Evolutionary conservation across 1,140 invertebrate genomes (phyloP), one percentile per base, ranked within the genome.

Genomic region (Aethina tumida): DNA sequence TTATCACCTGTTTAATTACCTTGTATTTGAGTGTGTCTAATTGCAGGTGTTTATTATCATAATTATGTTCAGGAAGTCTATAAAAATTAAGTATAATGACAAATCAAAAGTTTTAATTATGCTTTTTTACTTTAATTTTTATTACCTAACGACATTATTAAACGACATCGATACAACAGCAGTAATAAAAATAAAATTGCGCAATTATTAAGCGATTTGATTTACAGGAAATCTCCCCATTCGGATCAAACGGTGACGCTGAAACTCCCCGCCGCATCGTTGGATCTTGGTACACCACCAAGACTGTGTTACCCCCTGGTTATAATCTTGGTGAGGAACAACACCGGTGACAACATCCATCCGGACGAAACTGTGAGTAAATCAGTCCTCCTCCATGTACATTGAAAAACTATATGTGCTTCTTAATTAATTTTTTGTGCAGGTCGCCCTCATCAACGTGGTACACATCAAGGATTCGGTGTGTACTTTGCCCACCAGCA

Each of bases 371-470:
- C 80, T 26, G 80, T 82, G 51, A 70, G 67, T 57, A 39, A 41
- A 33, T 20, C 5, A 12, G 27, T 10, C 10, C 5, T 34, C 20
- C 6, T 5, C 6, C 13, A 13, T 12, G 9, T 1, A 17, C 29
- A 18, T 6, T 31, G n/a, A 24, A 24, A 24, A 24, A 24, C 6
- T 35, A 24, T 14, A 13, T 35, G 1, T 22, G 18, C 10, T 35
- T 31, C 13, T 15, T 15, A 5, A 6, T 28, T 28, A 28, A 30
- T 13, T 5, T 47, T 39, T 49, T 45, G 63, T 69, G 37, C 63
- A 84, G 81, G 80, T 83, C 36, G 80, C 80, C 22, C 57, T 85
- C 37, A 74, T 85, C 48, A 83, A 76, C 49, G 77, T 85, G n/a
- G 73, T 87, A 6, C 82, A 85, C 54, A 81, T 87, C 43, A 75